Percentiles rank a stretch among this genome's conserved stretches.
Conservation (phyloP, 2,113 vertebrate genomes). For the Dryoscopus gambensis region DNA sequence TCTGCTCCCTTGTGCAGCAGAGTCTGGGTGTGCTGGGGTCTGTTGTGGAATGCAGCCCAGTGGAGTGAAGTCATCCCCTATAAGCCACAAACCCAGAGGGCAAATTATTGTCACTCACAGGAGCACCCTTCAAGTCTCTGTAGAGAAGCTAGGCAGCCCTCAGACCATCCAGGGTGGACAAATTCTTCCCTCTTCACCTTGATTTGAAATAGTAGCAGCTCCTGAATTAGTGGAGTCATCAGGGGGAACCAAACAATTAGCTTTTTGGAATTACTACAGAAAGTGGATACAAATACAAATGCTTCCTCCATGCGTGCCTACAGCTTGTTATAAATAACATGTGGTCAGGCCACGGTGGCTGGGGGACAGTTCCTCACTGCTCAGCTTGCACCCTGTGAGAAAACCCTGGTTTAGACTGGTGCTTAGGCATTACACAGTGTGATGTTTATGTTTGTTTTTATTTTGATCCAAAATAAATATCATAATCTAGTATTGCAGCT, state of each 20-base stretch:
- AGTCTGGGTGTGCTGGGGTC: slow-evolving; percentile 80
- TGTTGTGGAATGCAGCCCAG: slow-evolving; percentile 89
- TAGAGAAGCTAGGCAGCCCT: background rate
- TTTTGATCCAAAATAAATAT: background rate
- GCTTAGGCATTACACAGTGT: background rate
- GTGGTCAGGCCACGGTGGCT: rapidly evolving
- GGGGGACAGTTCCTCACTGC: background rate
- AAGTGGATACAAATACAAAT: background rate
- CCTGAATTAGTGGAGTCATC: background rate
- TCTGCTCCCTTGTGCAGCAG: slow-evolving; percentile 85
- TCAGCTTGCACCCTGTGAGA: background rate
- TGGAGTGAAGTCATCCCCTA: slow-evolving; percentile 90
- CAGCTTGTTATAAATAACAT: background rate
- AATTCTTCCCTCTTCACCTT: background rate
- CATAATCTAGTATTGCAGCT: background rate
- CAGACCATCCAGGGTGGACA: background rate
- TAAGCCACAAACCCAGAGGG: background rate
- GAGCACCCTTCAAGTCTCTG: background rate
- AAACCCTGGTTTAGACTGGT: background rate
- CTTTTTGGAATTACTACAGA: background rate
- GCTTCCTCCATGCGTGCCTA: rapidly evolving
- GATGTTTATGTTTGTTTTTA: background rate
- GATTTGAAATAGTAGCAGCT: background rate
- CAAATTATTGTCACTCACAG: background rate
- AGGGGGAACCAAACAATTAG: background rate